Evolutionary conservation across 2,797 vertebrate genomes (phyloP).

Genomic region (Holocentrus rufus): DNA sequence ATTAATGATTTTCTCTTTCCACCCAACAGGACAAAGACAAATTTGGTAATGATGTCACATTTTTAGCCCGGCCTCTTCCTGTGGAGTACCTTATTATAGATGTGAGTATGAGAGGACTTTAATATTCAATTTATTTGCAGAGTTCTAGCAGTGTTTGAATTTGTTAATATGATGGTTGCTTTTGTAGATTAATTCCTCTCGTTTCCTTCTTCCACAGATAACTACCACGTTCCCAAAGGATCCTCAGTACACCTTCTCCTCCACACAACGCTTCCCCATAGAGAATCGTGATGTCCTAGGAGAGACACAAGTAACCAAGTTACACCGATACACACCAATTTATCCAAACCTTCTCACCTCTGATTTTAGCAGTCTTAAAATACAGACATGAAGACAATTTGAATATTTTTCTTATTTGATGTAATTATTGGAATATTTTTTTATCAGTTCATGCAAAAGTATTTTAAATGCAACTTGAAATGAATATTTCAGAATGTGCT

Average conservation of each 20-base stretch:
- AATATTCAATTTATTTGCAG: not conserved
- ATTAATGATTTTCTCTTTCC: not conserved
- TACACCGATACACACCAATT: not conserved
- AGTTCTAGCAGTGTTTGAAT: not conserved
- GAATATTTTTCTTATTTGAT: not conserved
- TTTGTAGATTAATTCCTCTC: not conserved
- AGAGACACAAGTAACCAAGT: slow-evolving; percentile 86
- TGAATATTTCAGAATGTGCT: too few species aligned
- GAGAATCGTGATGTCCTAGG: slow-evolving; percentile 95
- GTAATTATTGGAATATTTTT: not conserved
- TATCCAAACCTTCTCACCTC: not conserved
- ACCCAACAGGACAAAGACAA: slow-evolving; percentile 92
- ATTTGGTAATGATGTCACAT: slow-evolving; percentile 98
- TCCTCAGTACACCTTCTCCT: slow-evolving; percentile 96
- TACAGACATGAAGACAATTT: not conserved
- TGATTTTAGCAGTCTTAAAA: not conserved
- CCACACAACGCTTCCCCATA: slow-evolving; percentile 93
- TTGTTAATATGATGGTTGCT: too few species aligned
- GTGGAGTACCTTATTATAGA: slow-evolving; percentile 99
- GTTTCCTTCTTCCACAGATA: slow-evolving; percentile 79
- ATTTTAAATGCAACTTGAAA: not conserved
- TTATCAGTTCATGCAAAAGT: not conserved
- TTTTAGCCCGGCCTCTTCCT: slow-evolving; percentile 95
- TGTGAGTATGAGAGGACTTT: slow-evolving; percentile 80
- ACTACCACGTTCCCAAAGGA: slow-evolving; percentile 99